A percentile compares a stretch with the other conserved stretches of the same genome.
These are phyloP conservation scores for Yponomeuta evonymella DNA, from an alignment of 2,888 invertebrate species.

Conservation along the genomic window DNA sequence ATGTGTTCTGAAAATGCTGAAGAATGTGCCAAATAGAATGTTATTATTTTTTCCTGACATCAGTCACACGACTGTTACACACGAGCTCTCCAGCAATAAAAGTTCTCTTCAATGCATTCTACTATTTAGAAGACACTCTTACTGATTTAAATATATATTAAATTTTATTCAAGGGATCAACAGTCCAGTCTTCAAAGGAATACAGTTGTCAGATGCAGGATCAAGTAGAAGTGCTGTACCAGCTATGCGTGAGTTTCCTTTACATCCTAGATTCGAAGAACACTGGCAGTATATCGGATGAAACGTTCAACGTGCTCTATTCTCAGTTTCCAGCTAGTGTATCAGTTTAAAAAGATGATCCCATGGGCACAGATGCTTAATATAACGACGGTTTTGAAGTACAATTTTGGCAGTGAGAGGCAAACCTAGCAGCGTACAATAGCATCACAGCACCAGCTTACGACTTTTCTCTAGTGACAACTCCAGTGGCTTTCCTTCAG, in stretches of 20 bases:
- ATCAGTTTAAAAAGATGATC: background rate
- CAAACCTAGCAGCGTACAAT: background rate
- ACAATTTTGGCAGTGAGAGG: background rate
- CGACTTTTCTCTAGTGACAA: background rate
- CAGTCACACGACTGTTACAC: background rate
- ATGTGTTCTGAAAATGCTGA: slow-evolving; percentile 10
- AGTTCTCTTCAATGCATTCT: background rate
- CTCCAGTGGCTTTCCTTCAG: background rate
- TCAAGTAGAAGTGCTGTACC: background rate
- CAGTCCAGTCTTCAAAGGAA: background rate
- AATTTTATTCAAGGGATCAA: background rate
- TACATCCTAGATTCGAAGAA: background rate
- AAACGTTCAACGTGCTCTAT: background rate
- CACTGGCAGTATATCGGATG: background rate
- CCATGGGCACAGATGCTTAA: background rate
- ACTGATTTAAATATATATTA: background rate
- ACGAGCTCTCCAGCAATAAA: background rate
- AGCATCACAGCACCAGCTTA: background rate
- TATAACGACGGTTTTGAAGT: background rate
- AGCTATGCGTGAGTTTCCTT: background rate
- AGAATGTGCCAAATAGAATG: background rate
- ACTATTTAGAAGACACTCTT: background rate
- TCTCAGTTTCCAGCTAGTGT: slow-evolving; percentile 3
- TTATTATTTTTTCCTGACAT: background rate
- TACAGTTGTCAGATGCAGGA: background rate